Evolutionary conservation across 1,140 invertebrate species (phyloP).

Genomic region (Gyrodactylus bullatarudis): DNA sequence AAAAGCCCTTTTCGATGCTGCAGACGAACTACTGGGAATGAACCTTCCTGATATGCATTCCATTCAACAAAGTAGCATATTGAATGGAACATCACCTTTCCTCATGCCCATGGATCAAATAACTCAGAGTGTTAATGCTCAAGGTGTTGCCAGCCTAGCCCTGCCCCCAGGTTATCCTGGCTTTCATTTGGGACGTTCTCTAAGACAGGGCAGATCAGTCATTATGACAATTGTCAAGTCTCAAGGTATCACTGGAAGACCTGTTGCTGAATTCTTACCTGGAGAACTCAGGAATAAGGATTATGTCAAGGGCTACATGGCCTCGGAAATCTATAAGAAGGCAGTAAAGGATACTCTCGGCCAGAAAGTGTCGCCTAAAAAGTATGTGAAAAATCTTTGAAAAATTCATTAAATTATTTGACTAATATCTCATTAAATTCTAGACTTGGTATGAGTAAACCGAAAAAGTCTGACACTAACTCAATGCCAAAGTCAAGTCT

Average conservation of each 20-base stretch:
- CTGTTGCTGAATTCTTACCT: conserved; percentile 5
- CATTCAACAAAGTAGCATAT: no score
- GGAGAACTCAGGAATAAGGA: conserved; percentile 4
- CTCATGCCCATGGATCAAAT: background rate
- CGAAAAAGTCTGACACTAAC: no score
- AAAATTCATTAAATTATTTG: background rate
- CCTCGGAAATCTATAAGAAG: conserved; percentile 5
- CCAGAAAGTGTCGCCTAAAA: conserved; percentile 3
- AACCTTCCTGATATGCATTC: background rate
- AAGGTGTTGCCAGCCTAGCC: background rate
- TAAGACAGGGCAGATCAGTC: background rate
- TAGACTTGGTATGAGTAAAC: no score
- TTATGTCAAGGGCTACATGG: conserved; percentile 6
- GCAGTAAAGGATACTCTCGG: conserved; percentile 4
- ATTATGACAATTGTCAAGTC: conserved; percentile 5
- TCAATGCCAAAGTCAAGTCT: background rate
- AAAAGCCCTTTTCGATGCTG: background rate
- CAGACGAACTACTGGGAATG: background rate
- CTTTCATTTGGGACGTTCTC: background rate
- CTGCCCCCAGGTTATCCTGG: background rate
- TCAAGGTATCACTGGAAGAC: background rate
- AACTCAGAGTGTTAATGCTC: background rate
- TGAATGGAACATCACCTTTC: background rate
- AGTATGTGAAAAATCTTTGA: background rate
- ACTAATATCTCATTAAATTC: no score